Base-by-base conservation (phyloP, 2,797 vertebrate species). In the Poeciliopsis paucimaculata region DNA sequence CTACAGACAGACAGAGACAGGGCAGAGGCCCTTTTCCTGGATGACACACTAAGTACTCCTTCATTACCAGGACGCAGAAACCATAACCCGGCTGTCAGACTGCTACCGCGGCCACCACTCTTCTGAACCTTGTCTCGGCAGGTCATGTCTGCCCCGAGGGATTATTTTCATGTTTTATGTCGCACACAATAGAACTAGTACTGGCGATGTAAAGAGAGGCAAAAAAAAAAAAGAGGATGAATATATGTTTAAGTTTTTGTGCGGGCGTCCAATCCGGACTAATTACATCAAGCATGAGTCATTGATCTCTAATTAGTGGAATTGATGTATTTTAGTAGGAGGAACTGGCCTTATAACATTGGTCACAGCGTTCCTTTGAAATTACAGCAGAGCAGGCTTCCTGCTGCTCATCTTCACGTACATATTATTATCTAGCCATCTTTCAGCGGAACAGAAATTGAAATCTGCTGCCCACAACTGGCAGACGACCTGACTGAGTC, bases 41-140 rank as follows among this genome's bases (percentile, higher is more conserved):
- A 91, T 90, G 90, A 93, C 92, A 92, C 89, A 89, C 84, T 90
- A 86, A 34, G 86, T 87, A 91, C 86, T 89, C 92, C 91, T 90
- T 94, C 92, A 95, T 94, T 93, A 94, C 86, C 57, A 84, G 78
- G 85, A 83, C 79, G 76, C 82, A 87, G 84, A 90, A 90, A 92
- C 87, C 90, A 87, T 83, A 93, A 91, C 87, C 82, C 74, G 77
- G 55, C 90, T 90, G 92, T 93, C 92, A 91, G 57, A 87, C 86
- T 28, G 81, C 85, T 79, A 82, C 89, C 70, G 45, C 75, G 34
- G 82, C 84, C 82, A 77, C 77, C 36, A 18, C 86, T 90, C 84
- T 81, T 77, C 81, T 77, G 79, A 82, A 85, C 91, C 84, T 34
- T 68, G 90, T 84, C 85, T 78, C 46, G 80, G 83, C 73, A 66